Evolutionary conservation across 1,140 invertebrate genomes (phyloP).

Genomic region (Babylonia areolata): DNA sequence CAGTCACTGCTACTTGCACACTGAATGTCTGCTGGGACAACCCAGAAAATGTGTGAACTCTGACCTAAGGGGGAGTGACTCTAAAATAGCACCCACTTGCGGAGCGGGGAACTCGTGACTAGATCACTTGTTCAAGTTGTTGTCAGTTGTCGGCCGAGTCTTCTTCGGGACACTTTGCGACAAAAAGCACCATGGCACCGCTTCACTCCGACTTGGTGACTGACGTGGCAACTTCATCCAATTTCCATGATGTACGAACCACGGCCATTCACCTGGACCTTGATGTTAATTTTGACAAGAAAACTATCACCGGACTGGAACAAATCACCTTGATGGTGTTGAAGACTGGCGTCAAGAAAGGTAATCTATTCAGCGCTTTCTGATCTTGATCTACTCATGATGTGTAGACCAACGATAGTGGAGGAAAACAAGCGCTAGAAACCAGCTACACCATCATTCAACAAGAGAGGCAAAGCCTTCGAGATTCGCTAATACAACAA

Average conservation of each 20-base stretch:
- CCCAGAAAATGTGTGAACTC: no score
- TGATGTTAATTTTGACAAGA: slow-evolving; percentile 49
- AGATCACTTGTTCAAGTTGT: background rate
- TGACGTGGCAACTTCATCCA: slow-evolving; percentile 57
- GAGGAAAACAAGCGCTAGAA: no score
- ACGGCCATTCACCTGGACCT: slow-evolving; percentile 55
- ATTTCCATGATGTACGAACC: slow-evolving; percentile 52
- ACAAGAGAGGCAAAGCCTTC: no score
- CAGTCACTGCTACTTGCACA: no score
- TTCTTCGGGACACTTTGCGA: no score
- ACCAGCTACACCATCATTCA: no score
- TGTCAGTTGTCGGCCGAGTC: no score
- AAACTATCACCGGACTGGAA: slow-evolving; percentile 39
- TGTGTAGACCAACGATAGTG: no score
- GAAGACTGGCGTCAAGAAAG: slow-evolving; percentile 31
- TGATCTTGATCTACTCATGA: no score
- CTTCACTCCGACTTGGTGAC: slow-evolving; percentile 47
- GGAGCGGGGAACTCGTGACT: slow-evolving; percentile 7
- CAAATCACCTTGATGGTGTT: slow-evolving; percentile 35
- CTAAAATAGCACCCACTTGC: background rate
- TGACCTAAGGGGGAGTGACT: background rate
- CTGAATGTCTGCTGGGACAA: no score
- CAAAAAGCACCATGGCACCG: slow-evolving; percentile 8
- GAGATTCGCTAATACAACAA: no score
- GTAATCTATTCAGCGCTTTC: background rate